phyloP scores from a whole-genome alignment of 2,797 vertebrate genomes.

The Halcyon leucocephala region DNA sequence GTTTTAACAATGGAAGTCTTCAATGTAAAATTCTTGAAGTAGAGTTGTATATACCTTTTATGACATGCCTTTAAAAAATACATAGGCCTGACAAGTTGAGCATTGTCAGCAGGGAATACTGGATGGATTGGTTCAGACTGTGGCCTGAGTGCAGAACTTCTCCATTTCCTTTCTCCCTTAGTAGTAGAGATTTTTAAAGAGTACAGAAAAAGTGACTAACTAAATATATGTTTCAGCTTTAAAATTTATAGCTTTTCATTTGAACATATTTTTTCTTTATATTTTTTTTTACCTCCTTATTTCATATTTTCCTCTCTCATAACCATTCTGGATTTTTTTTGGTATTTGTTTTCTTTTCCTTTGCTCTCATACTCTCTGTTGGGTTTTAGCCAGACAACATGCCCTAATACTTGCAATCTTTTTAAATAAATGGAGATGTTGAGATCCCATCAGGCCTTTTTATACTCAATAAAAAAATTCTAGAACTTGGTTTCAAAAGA shows the following conservation, averaged over 20 bases:
- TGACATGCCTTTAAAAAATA: neutral
- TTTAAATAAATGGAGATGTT: neutral
- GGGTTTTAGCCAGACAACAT: neutral
- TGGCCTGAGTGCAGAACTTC: neutral
- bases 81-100: neutral
- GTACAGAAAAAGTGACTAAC: neutral
- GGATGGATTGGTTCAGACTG: neutral
- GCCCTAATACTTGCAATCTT: neutral
- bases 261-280: neutral
- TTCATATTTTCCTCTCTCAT: neutral
- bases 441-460: neutral
- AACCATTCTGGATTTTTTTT: fast-evolving
- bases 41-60: neutral
- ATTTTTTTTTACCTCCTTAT: neutral
- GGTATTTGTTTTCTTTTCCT: neutral
- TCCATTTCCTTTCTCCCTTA: neutral
- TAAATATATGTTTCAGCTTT: neutral
- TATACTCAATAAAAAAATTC: neutral
- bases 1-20: neutral
- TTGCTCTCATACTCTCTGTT: neutral
- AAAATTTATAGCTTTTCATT: neutral
- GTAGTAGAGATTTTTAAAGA: neutral
- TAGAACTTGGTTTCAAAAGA: neutral
- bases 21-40: neutral
- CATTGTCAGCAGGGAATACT: neutral